Percentiles rank a stretch among this genome's conserved stretches.
These are phyloP conservation scores for Coptotermes formosanus DNA, from an alignment of 1,140 invertebrate genomes.

Conservation along the genomic window DNA sequence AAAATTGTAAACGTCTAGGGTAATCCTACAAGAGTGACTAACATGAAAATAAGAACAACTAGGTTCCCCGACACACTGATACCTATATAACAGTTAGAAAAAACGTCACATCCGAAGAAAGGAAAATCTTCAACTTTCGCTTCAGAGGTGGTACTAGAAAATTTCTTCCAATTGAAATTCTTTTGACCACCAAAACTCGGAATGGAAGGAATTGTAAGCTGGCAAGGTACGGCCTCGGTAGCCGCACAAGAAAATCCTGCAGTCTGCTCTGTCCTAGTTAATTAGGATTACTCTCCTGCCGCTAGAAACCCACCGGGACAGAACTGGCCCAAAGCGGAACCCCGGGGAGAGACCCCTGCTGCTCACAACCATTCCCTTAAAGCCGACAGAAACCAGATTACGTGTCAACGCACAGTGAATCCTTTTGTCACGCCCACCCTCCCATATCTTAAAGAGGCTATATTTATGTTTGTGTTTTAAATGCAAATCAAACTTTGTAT, in stretches of 20 bases:
- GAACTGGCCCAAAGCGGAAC: not conserved
- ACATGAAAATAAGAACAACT: no score
- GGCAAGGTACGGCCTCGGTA: not conserved
- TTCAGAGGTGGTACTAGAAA: no score
- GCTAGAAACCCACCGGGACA: not conserved
- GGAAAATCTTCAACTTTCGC: no score
- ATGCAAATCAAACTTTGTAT: not conserved
- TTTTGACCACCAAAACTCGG: not conserved
- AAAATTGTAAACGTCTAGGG: no score
- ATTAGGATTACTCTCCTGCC: not conserved
- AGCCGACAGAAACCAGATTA: conserved; percentile 14
- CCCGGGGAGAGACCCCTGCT: not conserved
- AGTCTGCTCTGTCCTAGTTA: not conserved
- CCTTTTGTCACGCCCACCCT: not conserved
- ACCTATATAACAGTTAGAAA: no score
- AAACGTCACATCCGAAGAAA: no score
- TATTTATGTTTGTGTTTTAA: not conserved
- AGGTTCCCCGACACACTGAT: no score
- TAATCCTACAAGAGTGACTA: no score
- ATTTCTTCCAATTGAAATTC: no score
- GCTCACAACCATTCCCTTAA: not conserved
- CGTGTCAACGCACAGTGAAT: not conserved
- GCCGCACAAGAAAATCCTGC: not conserved
- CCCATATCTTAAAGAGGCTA: not conserved
- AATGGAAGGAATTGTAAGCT: not conserved